Percentiles rank a stretch among this genome's conserved stretches.
phyloP scores from a whole-genome alignment of 2,888 invertebrate genomes.

The Adelphocoris suturalis region DNA sequence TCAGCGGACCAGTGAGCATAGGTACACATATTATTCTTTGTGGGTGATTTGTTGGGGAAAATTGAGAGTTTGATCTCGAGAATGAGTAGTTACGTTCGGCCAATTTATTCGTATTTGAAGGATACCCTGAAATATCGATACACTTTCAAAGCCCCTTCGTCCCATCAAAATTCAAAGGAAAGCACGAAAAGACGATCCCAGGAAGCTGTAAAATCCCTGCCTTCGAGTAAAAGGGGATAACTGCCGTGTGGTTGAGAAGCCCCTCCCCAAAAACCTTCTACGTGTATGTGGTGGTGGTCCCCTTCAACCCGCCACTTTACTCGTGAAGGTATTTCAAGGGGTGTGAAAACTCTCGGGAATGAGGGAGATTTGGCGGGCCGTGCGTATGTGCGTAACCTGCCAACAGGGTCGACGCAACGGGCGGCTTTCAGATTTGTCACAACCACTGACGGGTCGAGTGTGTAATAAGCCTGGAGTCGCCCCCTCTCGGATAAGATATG shows the following conservation, averaged over 20 bases:
- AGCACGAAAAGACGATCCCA: not conserved
- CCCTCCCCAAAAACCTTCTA: not conserved
- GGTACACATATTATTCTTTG: too few relatives aligned
- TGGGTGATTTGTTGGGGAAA: too few relatives aligned
- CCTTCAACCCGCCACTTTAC: not conserved
- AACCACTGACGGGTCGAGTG: slow-evolving; percentile 10
- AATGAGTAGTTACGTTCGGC: too few relatives aligned
- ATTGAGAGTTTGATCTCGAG: too few relatives aligned
- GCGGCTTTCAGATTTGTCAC: slow-evolving; percentile 25
- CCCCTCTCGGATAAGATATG: not conserved
- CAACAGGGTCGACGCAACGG: not conserved
- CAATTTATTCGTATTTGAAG: not conserved
- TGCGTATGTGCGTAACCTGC: slow-evolving; percentile 2
- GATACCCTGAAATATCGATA: not conserved
- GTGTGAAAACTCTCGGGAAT: slow-evolving; percentile 1
- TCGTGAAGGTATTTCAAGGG: slow-evolving; percentile 14
- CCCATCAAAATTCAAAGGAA: slow-evolving; percentile 23
- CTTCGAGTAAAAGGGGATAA: slow-evolving; percentile 19
- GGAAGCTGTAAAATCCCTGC: not conserved
- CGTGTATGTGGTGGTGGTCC: not conserved
- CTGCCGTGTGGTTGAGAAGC: not conserved
- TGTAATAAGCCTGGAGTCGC: slow-evolving; percentile 8
- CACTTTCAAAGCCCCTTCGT: not conserved
- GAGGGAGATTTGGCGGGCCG: not conserved
- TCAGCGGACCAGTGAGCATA: too few relatives aligned